These are phyloP conservation scores for Sitta europaea DNA, from an alignment of 2,113 vertebrate species.

Conservation along the genomic window DNA sequence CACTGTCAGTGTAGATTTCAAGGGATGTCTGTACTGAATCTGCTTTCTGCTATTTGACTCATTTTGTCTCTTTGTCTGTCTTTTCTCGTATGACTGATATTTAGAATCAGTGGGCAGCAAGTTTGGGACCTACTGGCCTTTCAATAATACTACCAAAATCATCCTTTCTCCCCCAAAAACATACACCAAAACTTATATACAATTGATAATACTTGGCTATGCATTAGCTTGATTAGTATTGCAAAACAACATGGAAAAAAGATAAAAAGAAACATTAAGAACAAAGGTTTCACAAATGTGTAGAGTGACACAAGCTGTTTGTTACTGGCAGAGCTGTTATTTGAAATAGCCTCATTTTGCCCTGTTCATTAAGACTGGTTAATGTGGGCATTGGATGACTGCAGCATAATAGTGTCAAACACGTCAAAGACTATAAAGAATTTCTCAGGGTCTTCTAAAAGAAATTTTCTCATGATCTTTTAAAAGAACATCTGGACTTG, in stretches of 20 bases:
- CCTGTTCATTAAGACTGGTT: neutral
- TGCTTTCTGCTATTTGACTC: neutral
- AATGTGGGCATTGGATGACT: neutral
- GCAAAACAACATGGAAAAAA: neutral
- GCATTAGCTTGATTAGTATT: neutral
- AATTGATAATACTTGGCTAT: neutral
- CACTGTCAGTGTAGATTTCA: neutral
- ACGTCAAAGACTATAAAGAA: neutral
- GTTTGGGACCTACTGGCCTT: neutral
- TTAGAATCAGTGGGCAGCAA: neutral
- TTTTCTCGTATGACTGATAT: neutral
- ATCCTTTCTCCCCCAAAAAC: neutral
- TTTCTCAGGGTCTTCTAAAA: neutral
- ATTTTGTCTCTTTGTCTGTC: neutral
- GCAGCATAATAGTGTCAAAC: neutral
- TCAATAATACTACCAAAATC: neutral
- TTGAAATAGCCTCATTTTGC: neutral
- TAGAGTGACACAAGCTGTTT: neutral
- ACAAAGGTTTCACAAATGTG: neutral
- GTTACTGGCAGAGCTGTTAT: neutral
- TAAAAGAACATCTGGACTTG: slow-evolving; percentile 26
- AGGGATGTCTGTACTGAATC: neutral
- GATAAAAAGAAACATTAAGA: neutral
- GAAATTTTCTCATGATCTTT: slow-evolving; percentile 34
- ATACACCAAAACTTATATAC: neutral